phyloP scores from a whole-genome alignment of 1,140 invertebrate species.

The Bombus sibiricus region DNA sequence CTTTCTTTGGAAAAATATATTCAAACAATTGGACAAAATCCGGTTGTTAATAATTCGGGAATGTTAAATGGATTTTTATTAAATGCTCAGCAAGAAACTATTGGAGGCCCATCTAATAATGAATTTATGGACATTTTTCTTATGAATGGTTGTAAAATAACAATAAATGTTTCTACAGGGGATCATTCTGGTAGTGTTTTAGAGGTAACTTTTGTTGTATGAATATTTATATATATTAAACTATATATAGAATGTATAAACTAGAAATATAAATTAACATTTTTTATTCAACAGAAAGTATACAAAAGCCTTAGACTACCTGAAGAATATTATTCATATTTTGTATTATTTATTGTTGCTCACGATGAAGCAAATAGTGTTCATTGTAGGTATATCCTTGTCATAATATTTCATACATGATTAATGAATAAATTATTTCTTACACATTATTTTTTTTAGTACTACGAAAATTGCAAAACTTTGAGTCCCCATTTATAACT shows the following conservation, averaged over 20 bases:
- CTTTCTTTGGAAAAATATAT: conserved; percentile 96
- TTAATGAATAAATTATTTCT: conserved; percentile 3
- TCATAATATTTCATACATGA: background rate
- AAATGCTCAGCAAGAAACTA: conserved; percentile 94
- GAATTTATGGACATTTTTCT: conserved; percentile 92
- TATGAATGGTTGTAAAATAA: conserved; percentile 93
- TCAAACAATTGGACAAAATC: conserved; percentile 95
- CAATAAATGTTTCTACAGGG: conserved; percentile 90
- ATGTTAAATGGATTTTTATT: conserved; percentile 94
- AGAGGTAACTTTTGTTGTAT: conserved; percentile 81
- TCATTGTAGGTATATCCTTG: conserved; percentile 45
- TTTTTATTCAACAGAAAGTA: conserved; percentile 85
- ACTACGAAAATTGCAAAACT: conserved; percentile 94
- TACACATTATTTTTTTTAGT: conserved; percentile 82
- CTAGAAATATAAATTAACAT: conserved; percentile 21
- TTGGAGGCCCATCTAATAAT: conserved; percentile 87
- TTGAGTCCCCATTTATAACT: conserved; percentile 97
- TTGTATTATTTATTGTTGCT: conserved; percentile 93
- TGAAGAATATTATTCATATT: conserved; percentile 91
- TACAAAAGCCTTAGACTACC: conserved; percentile 90
- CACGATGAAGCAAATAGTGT: conserved; percentile 87
- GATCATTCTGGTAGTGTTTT: conserved; percentile 93
- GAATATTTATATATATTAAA: background rate
- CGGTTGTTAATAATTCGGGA: conserved; percentile 89
- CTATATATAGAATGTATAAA: background rate